These are phyloP conservation scores for Enteromius radiatus DNA, from an alignment of 2,797 vertebrate genomes.

Conservation along the genomic window DNA sequence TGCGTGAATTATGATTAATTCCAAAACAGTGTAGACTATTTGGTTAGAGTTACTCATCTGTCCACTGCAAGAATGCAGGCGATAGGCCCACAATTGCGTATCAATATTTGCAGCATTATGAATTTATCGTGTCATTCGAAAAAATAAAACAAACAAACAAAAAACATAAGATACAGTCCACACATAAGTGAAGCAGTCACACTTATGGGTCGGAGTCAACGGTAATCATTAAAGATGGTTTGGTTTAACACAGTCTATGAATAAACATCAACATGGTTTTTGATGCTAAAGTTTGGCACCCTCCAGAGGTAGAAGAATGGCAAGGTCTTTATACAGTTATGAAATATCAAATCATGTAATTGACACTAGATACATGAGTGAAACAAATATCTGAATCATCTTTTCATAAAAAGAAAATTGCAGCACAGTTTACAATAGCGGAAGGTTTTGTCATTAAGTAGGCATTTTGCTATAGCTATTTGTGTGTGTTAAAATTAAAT, in stretches of 20 bases:
- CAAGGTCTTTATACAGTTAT: neutral
- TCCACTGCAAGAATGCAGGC: neutral
- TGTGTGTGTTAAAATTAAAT: neutral
- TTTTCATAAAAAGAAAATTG: neutral
- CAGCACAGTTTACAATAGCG: neutral
- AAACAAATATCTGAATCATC: neutral
- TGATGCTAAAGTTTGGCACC: conserved; percentile 14
- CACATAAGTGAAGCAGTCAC: neutral
- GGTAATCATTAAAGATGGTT: neutral
- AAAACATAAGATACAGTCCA: neutral
- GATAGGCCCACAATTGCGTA: neutral
- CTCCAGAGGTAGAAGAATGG: conserved; percentile 9
- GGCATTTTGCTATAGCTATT: neutral
- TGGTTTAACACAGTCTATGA: neutral
- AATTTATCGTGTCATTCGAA: neutral
- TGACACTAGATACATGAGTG: no score
- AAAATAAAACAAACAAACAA: neutral
- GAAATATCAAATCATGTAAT: neutral
- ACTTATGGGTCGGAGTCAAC: neutral
- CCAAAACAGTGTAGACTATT: neutral
- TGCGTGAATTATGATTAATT: neutral
- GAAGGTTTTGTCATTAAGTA: neutral
- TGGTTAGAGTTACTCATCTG: neutral
- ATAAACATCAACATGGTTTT: neutral
- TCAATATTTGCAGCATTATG: neutral